Evolutionary conservation across 1,140 invertebrate species (phyloP), one percentile per base, ranked within the genome.

Genomic region (Hyles euphorbiae): DNA sequence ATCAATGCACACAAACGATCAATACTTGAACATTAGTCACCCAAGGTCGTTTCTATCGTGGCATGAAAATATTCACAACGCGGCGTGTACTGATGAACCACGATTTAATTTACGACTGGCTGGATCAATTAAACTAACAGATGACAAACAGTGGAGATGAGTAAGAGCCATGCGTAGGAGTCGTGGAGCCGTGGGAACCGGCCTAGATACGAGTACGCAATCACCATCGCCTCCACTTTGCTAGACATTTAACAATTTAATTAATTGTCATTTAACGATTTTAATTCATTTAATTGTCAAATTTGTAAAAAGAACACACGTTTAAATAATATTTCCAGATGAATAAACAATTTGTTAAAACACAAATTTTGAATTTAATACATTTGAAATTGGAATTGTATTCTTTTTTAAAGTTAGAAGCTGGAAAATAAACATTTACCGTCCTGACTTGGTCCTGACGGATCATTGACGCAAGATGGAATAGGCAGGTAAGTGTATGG

Each of bases 81-180:
- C 60, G 48, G 48, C 45, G 45, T 43, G 53, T 62, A 72, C 68
- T 71, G 65, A 67, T 65, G 70, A 73, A 60, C 70, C 61, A 77
- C 77, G 78, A 82, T 85, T 83, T 79, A 85, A 85, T 85, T 83
- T 74, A 76, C 72, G 71, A 78, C 73, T 64, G 58, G 58, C 76
- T 75, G 71, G 79, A 83, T 82, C 82, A 85, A 85, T 85, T 85
- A 83, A 70, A 71, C 64, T 62, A 70, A 73, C 76, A 85, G 71
- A 85, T 81, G 82, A 84, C 81, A 83, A 81, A 76, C 69, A 74
- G 65, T 58, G 48, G 58, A 55, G 61, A 64, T 79, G 76, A 82
- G 68, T 82, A 79, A 79, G 61, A 57, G 53, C 73, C 64, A 72
- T 63, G 81, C 77, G 82, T 85, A 72, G 81, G 81, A 70, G 78